Base-by-base conservation (phyloP, 2,888 invertebrate species). In the Ariolimax columbianus region DNA sequence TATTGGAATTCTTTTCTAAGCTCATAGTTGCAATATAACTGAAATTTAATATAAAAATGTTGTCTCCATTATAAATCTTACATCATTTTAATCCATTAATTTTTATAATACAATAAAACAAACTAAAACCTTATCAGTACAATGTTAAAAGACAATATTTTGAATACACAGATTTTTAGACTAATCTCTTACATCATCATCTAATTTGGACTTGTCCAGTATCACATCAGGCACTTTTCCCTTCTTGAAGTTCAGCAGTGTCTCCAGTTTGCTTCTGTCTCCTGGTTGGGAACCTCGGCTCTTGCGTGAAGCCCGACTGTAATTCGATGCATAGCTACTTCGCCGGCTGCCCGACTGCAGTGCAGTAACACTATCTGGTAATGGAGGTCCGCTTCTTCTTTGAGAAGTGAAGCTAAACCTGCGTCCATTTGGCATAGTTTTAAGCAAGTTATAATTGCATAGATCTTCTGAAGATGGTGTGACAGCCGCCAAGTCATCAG, bases 341-440 rank as follows among this genome's bases (percentile, higher is more conserved):
- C 91, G 88, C 77, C 90, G 85, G 80, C 90, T 89, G 3, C 86
- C 85, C 2, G 88, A 63, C 68, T 86, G 84, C 26, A 82, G 66
- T 30, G 75, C 86, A 36, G 77, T 86, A 36, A 85, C 82, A 70
- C 80, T 77, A 75, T 82, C 82, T 14, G 55, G 43, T 1, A 40
- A 17, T 26, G 85, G 83, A 38, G 72, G 77, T 26, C 79, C 75
- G 26, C 98, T 98, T 92, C 97, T 97, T 75, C 87, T 88, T 94
- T 98, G 98, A 87, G 98, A 98, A 90, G 98, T 98, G 95, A 98
- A 98, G 91, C 98, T 98, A 90, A 97, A 98, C 95, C 98, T 98
- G 90, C 98, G 88, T 75, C 91, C 91, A 85, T 91, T 89, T 75
- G 90, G 96, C 89, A 98, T 94, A 95, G 98, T 98, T 89, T 91